Evolutionary conservation across 2,888 invertebrate genomes (phyloP).

Genomic region (Caenorhabditis sp.): DNA sequence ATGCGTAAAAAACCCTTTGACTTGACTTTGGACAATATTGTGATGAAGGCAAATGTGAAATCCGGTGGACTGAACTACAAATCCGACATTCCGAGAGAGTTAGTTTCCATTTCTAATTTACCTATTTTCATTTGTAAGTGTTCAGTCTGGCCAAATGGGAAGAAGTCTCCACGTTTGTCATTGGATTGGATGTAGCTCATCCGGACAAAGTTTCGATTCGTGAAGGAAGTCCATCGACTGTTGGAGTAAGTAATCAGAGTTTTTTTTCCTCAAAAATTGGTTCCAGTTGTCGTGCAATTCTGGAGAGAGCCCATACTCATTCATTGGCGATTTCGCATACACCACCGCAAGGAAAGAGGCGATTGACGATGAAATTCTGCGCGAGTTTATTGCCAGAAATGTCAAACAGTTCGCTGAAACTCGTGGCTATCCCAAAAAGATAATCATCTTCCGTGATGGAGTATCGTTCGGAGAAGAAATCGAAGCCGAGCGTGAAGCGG

Average conservation of each 20-base stretch:
- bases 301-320: constrained; percentile 28
- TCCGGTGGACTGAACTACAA: constrained; percentile 41
- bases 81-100: constrained; percentile 37
- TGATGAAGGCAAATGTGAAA: constrained; percentile 41
- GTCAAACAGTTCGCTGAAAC: constrained; percentile 17
- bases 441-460: constrained; percentile 42
- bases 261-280: not conserved
- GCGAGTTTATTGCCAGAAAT: constrained; percentile 23
- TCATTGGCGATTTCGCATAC: constrained; percentile 38
- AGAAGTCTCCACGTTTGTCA: constrained; percentile 21
- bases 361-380: constrained; percentile 31
- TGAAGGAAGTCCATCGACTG: constrained; percentile 35
- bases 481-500: constrained; percentile 20
- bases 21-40: constrained; percentile 36
- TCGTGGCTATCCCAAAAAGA: constrained; percentile 32
- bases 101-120: not conserved
- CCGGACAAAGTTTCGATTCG: constrained; percentile 20
- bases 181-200: constrained; percentile 41
- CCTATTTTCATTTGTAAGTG: no score
- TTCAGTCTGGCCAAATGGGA: constrained; percentile 30
- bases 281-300: constrained; percentile 38
- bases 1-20: constrained; percentile 13
- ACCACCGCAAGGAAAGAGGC: constrained; percentile 34
- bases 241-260: constrained; percentile 18
- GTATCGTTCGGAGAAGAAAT: constrained; percentile 37